These are phyloP conservation scores for Acrobasis repandana DNA, from an alignment of 2,888 invertebrate species.

Conservation along the genomic window DNA sequence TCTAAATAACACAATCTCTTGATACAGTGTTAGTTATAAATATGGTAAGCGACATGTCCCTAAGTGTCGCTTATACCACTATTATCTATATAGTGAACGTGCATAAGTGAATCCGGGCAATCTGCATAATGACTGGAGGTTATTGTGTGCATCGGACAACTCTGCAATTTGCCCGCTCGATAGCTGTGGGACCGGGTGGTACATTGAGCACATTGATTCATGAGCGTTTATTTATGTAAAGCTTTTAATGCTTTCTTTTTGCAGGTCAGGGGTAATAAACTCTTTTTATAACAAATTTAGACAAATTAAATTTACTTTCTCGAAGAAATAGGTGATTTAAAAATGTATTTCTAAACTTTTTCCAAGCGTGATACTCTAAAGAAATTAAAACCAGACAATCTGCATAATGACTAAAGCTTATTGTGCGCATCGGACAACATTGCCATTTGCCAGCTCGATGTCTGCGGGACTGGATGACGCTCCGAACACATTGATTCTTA, in stretches of 20 bases:
- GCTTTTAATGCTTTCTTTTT: constrained; percentile 7
- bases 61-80: constrained; percentile 34
- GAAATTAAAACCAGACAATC: neutral
- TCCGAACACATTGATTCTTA: too few relatives aligned
- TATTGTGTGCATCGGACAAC: constrained; percentile 70
- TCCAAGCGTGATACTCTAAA: too few relatives aligned
- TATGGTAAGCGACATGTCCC: constrained; percentile 23
- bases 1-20: too few relatives aligned
- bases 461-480: too few relatives aligned
- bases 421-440: neutral
- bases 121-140: constrained; percentile 78
- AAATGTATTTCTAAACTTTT: too few relatives aligned
- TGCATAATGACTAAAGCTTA: neutral
- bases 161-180: constrained; percentile 71
- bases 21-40: too few relatives aligned
- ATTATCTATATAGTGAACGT: constrained; percentile 57
- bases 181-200: constrained; percentile 61
- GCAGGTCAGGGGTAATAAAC: neutral
- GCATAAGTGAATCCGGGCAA: constrained; percentile 66
- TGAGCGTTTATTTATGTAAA: constrained; percentile 22
- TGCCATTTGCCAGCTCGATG: too few relatives aligned
- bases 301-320: too few relatives aligned
- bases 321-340: too few relatives aligned
- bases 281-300: too few relatives aligned
- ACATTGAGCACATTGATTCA: constrained; percentile 59